Conservation (phyloP, 2,113 vertebrate genomes). For the Argyrosomus japonicus region DNA sequence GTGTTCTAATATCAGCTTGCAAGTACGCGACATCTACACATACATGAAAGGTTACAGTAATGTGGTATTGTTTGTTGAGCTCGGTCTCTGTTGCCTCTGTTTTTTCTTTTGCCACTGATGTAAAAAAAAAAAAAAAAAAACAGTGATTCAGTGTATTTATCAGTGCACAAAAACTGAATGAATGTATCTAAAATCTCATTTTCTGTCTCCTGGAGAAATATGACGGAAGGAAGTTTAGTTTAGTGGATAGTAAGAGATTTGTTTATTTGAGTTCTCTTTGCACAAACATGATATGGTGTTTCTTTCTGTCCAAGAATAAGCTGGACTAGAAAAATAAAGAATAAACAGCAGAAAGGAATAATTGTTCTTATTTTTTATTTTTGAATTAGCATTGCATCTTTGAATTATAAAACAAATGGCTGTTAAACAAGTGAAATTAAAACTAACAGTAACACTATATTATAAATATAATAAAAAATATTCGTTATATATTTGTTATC, state of each 20-base stretch:
- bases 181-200: background rate
- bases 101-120: background rate
- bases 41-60: background rate
- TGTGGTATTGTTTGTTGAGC: background rate
- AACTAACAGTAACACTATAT: background rate
- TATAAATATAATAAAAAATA: too few relatives aligned
- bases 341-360: background rate
- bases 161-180: constrained; percentile 9
- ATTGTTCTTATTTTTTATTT: background rate
- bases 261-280: background rate
- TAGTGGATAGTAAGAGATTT: background rate
- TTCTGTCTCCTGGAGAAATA: constrained; percentile 15
- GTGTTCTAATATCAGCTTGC: constrained; percentile 16
- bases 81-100: background rate
- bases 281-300: constrained; percentile 1
- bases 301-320: background rate
- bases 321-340: background rate
- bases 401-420: constrained; percentile 2
- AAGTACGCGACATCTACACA: background rate
- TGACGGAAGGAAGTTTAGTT: too few relatives aligned
- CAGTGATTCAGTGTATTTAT: background rate
- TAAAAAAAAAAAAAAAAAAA: background rate
- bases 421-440: background rate
- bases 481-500: too few relatives aligned
- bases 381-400: background rate